A percentile compares a stretch with the other conserved stretches of the same genome.
phyloP scores from a whole-genome alignment of 1,140 invertebrate genomes.

The Berghia stephanieae region DNA sequence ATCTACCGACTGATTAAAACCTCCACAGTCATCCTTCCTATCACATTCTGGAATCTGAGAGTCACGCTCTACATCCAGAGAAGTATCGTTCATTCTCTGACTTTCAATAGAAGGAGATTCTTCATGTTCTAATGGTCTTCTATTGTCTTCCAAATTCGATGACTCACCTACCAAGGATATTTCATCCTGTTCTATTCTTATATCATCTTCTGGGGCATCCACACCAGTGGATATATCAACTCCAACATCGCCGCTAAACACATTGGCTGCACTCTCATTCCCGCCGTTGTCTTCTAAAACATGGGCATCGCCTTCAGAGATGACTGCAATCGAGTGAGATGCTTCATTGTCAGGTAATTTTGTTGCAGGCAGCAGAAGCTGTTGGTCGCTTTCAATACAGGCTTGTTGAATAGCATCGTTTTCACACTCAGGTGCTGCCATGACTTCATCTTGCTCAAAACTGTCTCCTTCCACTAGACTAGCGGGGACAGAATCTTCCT shows the following conservation, averaged over 20 bases:
- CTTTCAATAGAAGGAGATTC: background rate
- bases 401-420: background rate
- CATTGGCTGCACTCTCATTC: background rate
- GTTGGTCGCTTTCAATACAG: conserved; percentile 21
- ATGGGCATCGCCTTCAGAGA: background rate
- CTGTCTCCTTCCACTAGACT: background rate
- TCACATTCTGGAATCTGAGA: conserved; percentile 29
- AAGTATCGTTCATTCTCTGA: background rate
- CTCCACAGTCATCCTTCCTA: background rate
- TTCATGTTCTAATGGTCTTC: background rate
- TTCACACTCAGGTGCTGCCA: conserved; percentile 21
- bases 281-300: background rate
- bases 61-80: background rate
- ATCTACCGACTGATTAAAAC: background rate
- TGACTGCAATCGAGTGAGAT: background rate
- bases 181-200: background rate
- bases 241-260: conserved; percentile 31
- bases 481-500: conserved; percentile 22
- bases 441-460: conserved; percentile 27
- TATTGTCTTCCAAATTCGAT: conserved; percentile 4
- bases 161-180: background rate
- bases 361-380: background rate
- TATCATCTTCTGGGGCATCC: conserved; percentile 31
- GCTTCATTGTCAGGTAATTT: background rate
- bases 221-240: conserved; percentile 6